Conservation (phyloP, 2,888 invertebrate genomes). For the Didymodactylos carnosus region DNA sequence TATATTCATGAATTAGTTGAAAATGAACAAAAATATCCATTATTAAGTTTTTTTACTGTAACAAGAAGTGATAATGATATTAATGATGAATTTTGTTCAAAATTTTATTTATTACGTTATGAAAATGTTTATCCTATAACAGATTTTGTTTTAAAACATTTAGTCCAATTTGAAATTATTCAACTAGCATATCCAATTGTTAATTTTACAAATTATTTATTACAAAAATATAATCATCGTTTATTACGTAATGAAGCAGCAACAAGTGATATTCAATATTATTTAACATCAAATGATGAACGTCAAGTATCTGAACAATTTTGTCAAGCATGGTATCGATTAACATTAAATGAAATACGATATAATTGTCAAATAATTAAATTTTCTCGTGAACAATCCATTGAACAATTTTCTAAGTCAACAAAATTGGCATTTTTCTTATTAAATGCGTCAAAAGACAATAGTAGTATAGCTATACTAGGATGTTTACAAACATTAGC, state of each 20-base stretch:
- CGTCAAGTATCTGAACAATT: not conserved
- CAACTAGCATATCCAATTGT: not conserved
- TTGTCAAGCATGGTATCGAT: not conserved
- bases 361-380: not conserved
- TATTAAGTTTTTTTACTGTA: not conserved
- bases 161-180: not conserved
- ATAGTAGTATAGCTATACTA: not conserved
- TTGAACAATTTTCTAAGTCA: not conserved
- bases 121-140: not conserved
- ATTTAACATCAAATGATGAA: not conserved
- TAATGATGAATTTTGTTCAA: not conserved
- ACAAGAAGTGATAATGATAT: not conserved
- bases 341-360: not conserved
- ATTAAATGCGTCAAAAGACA: not conserved
- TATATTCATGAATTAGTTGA: not conserved
- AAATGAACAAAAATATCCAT: not conserved
- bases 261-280: not conserved
- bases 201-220: not conserved
- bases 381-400: not conserved
- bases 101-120: not conserved
- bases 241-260: not conserved
- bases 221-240: not conserved
- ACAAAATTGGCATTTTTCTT: not conserved
- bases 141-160: not conserved
- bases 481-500: not conserved